Conservation (phyloP, 2,797 vertebrate species). For the Chelon auratus region DNA sequence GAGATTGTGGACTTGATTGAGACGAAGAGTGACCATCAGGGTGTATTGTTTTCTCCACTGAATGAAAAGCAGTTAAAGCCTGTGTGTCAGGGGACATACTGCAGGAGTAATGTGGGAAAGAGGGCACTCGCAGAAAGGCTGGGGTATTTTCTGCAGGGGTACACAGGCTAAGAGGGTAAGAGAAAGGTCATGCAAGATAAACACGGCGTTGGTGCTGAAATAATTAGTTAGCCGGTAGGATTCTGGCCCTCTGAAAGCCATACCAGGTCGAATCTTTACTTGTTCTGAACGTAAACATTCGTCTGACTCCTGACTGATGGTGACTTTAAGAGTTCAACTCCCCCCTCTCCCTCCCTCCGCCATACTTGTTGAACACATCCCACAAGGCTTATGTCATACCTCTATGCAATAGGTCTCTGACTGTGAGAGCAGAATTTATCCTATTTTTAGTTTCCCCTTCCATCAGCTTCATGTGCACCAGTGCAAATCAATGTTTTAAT, state of each 20-base stretch:
- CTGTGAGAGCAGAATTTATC: constrained; percentile 45
- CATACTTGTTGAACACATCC: constrained; percentile 48
- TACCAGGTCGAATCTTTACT: constrained; percentile 53
- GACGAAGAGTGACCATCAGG: constrained; percentile 54
- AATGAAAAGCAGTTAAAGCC: constrained; percentile 77
- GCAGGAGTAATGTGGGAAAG: constrained; percentile 82
- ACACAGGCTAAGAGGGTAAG: constrained; percentile 67
- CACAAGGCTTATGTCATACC: constrained; percentile 58
- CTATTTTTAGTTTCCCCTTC: constrained; percentile 65
- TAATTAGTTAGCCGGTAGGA: constrained; percentile 61
- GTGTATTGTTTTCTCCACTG: constrained; percentile 74
- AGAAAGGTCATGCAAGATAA: constrained; percentile 77
- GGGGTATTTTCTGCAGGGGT: constrained; percentile 55
- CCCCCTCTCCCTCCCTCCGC: not conserved
- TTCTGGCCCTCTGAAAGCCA: constrained; percentile 28
- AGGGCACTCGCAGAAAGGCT: constrained; percentile 64
- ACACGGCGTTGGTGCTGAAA: constrained; percentile 71
- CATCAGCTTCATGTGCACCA: constrained; percentile 32
- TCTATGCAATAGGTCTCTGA: constrained; percentile 37
- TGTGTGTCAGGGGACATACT: constrained; percentile 66
- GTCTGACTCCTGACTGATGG: constrained; percentile 31
- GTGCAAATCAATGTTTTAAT: constrained; percentile 39
- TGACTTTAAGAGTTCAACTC: constrained; percentile 30
- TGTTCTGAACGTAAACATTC: constrained; percentile 61
- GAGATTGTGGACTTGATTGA: constrained; percentile 70